These are phyloP conservation scores for Etheostoma perlongum DNA, from an alignment of 2,797 vertebrate species.

Conservation along the genomic window DNA sequence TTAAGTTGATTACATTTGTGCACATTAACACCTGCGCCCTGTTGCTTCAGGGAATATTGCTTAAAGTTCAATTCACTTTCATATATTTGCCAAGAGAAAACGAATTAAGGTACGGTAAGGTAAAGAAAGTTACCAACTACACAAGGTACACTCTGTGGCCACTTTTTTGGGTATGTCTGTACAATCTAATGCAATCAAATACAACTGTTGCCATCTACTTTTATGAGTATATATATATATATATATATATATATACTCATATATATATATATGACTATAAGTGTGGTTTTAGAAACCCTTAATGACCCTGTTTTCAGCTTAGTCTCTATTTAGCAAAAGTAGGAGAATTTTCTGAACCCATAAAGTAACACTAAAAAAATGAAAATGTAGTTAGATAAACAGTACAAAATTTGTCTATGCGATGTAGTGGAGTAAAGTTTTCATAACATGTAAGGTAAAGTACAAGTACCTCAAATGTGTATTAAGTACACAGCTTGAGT, in stretches of 20 bases:
- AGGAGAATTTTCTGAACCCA: not conserved
- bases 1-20: slow-evolving; percentile 70
- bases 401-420: not conserved
- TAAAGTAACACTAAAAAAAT: not conserved
- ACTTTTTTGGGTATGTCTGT: not conserved
- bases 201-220: not conserved
- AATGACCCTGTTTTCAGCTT: not conserved
- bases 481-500: not conserved
- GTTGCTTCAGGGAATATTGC: slow-evolving; percentile 57
- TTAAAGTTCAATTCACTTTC: slow-evolving; percentile 42
- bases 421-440: not conserved
- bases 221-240: not conserved
- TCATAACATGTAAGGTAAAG: not conserved
- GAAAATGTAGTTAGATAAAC: not conserved
- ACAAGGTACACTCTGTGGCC: not conserved
- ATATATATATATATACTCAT: no score
- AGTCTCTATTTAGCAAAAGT: not conserved
- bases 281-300: no score
- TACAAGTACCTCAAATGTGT: not conserved
- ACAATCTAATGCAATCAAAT: not conserved
- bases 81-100: slow-evolving; percentile 41
- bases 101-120: slow-evolving; percentile 30
- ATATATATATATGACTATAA: no score
- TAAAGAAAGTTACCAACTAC: slow-evolving; percentile 28
- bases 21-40: slow-evolving; percentile 69